A percentile compares a stretch with the other conserved stretches of the same genome.
phyloP scores from a whole-genome alignment of 2,797 vertebrate species.

The Gallinago nigripennis region DNA sequence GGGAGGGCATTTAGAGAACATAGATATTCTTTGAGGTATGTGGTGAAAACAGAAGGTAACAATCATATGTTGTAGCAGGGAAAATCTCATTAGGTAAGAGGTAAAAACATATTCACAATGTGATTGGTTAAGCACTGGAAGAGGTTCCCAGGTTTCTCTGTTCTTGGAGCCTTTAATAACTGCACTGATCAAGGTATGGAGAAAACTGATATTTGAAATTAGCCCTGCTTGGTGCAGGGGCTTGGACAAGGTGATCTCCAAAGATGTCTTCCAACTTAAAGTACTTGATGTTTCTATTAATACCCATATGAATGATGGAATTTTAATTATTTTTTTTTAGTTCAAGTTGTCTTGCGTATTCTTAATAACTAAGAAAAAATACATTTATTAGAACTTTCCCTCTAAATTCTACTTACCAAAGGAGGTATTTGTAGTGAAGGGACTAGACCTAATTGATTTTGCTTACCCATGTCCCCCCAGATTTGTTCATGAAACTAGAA shows the following conservation, averaged over 20 bases:
- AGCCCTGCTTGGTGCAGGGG: neutral
- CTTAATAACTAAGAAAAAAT: neutral
- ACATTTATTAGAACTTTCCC: neutral
- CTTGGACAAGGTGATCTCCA: neutral
- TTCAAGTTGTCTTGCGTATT: neutral
- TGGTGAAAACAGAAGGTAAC: neutral
- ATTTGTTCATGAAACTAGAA: neutral
- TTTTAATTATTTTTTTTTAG: neutral
- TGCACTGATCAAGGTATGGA: neutral
- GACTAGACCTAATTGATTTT: slow-evolving; percentile 11
- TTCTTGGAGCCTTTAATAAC: neutral
- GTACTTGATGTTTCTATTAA: neutral
- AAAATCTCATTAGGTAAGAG: neutral
- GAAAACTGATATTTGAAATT: neutral
- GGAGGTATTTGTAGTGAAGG: neutral
- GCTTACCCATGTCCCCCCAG: neutral
- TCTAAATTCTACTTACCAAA: neutral
- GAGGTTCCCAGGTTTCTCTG: neutral
- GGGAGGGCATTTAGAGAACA: neutral
- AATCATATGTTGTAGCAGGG: neutral
- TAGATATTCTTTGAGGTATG: neutral
- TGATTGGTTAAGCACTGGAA: neutral
- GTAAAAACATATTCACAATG: neutral
- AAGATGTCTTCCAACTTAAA: neutral
- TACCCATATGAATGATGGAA: neutral